Evolutionary conservation across 2,888 invertebrate genomes (phyloP).

Genomic region (Schrankia costaestrigalis): DNA sequence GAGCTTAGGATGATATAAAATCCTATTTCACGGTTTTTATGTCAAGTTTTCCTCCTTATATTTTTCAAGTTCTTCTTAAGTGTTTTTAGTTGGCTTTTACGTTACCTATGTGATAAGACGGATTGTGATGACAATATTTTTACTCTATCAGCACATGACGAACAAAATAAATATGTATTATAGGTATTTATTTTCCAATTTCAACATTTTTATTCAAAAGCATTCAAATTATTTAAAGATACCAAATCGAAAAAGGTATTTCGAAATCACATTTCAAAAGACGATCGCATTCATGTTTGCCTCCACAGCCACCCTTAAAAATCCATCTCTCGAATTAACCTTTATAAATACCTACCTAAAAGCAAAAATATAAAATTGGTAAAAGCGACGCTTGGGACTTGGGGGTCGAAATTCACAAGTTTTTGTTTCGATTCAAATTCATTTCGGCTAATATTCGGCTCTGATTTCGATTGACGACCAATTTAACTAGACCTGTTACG

Average conservation of each 20-base stretch:
- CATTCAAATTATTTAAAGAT: conserved; percentile 11
- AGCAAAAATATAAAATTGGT: conserved; percentile 55
- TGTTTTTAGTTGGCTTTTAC: too few relatives aligned
- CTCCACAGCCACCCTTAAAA: conserved; percentile 36
- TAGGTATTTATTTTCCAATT: too few relatives aligned
- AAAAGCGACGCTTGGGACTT: conserved; percentile 52
- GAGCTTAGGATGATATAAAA: too few relatives aligned
- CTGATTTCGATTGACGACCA: conserved; percentile 19
- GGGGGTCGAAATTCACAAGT: conserved; percentile 37
- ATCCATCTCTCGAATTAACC: conserved; percentile 68
- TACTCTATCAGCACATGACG: too few relatives aligned
- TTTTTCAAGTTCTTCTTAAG: too few relatives aligned
- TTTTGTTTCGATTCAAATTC: conserved; percentile 46
- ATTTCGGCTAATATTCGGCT: conserved; percentile 60
- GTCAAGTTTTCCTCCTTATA: too few relatives aligned
- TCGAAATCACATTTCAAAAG: conserved; percentile 26
- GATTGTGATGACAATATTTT: too few relatives aligned
- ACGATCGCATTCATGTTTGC: conserved; percentile 19
- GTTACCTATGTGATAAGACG: too few relatives aligned
- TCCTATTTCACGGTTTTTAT: too few relatives aligned
- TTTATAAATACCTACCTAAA: conserved; percentile 59
- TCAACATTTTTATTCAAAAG: conserved; percentile 7
- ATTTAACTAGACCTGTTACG: conserved; percentile 17
- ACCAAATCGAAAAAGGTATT: conserved; percentile 10
- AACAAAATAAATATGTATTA: too few relatives aligned